Evolutionary conservation across 2,797 vertebrate genomes (phyloP).

Genomic region (Tarsius wallacei): DNA sequence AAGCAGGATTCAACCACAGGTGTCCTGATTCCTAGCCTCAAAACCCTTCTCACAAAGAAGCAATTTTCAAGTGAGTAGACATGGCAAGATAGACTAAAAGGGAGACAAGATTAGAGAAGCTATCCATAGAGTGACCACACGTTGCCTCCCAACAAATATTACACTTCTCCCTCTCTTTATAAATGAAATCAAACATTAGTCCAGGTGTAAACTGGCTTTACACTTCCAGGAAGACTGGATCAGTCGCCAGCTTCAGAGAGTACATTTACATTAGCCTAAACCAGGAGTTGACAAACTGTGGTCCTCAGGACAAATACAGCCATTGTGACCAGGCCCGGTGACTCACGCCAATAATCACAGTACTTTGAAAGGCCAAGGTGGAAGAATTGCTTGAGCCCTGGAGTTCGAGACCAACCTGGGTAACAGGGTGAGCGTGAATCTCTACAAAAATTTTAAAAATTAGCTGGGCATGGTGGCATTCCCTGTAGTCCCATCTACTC

Average conservation of each 20-base stretch:
- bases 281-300: neutral
- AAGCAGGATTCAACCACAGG: neutral
- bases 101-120: neutral
- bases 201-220: neutral
- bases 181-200: neutral
- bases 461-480: too few species aligned
- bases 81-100: neutral
- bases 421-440: too few species aligned
- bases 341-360: too few species aligned
- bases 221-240: neutral
- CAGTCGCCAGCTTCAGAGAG: neutral
- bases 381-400: too few species aligned
- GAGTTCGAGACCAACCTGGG: too few species aligned
- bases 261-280: constrained; percentile 4
- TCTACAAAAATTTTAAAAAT: too few species aligned
- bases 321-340: too few species aligned
- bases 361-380: too few species aligned
- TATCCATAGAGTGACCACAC: neutral
- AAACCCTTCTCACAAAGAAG: neutral
- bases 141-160: neutral
- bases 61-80: neutral
- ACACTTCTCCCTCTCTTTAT: neutral
- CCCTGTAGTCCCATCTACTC: too few species aligned
- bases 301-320: neutral
- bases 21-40: neutral